A percentile compares a stretch with the other conserved stretches of the same genome.
These are phyloP conservation scores for Anadara kagoshimensis DNA, from an alignment of 1,140 invertebrate genomes.

Conservation along the genomic window DNA sequence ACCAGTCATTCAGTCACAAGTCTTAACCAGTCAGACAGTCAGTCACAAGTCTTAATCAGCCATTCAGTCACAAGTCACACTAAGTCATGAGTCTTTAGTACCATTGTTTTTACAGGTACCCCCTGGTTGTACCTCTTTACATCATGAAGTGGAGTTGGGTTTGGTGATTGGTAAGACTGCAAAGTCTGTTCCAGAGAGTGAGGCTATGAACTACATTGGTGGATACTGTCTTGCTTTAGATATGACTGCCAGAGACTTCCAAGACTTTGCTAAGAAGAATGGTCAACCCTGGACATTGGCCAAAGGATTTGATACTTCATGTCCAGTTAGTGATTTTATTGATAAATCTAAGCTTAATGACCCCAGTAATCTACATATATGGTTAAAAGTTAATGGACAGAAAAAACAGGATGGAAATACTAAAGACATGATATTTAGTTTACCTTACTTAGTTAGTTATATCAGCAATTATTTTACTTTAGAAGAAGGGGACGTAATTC, in stretches of 20 bases:
- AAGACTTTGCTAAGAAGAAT: conserved; percentile 79
- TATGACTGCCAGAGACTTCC: conserved; percentile 80
- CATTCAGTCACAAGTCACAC: too few species aligned
- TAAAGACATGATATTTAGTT: conserved; percentile 82
- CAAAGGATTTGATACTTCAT: conserved; percentile 89
- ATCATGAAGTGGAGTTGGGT: conserved; percentile 88
- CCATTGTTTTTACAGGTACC: conserved; percentile 56
- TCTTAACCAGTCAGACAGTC: too few species aligned
- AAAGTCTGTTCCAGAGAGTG: conserved; percentile 77
- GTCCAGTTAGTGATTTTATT: conserved; percentile 84
- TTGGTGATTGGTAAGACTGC: conserved; percentile 81
- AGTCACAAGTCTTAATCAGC: too few species aligned
- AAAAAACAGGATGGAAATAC: conserved; percentile 77
- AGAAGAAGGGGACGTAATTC: conserved; percentile 84
- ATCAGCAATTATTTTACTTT: conserved; percentile 84
- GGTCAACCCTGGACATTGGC: conserved; percentile 85
- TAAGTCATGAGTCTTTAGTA: background rate
- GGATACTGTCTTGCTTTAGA: conserved; percentile 87
- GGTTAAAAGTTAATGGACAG: conserved; percentile 75
- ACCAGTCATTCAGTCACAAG: too few species aligned
- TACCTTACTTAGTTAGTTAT: conserved; percentile 81
- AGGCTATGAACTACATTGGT: conserved; percentile 80
- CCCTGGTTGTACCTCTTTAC: conserved; percentile 74
- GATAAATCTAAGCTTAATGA: conserved; percentile 77
- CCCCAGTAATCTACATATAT: conserved; percentile 80